These are phyloP conservation scores for Paradoxurus hermaphroditus DNA, from an alignment of 2,113 vertebrate species.

Conservation along the genomic window DNA sequence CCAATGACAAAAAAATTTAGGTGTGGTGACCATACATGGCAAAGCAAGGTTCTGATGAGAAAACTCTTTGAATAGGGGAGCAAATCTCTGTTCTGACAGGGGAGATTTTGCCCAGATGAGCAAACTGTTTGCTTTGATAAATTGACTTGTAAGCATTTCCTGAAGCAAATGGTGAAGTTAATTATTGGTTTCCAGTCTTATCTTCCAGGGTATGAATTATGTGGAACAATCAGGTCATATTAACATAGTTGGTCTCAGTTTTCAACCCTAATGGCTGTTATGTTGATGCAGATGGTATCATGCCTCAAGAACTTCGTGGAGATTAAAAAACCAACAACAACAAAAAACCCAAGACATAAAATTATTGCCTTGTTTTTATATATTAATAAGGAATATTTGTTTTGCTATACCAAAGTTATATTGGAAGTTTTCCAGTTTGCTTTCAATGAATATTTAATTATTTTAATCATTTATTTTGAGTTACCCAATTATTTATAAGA, in stretches of 20 bases:
- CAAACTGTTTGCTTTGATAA: background rate
- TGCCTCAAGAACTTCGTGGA: background rate
- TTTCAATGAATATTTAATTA: background rate
- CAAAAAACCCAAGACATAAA: background rate
- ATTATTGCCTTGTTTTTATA: background rate
- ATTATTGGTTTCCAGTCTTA: background rate
- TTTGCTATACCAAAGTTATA: background rate
- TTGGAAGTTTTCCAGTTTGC: background rate
- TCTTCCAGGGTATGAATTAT: background rate
- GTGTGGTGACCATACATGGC: background rate
- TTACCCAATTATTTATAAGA: background rate
- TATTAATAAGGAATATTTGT: background rate
- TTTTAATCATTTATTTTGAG: background rate
- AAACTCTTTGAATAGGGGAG: background rate
- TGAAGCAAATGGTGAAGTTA: background rate
- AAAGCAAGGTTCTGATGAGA: background rate
- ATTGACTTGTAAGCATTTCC: background rate
- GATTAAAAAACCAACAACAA: background rate
- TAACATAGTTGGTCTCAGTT: background rate
- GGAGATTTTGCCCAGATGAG: background rate
- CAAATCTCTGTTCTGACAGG: background rate
- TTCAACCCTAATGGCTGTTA: background rate
- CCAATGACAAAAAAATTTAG: background rate
- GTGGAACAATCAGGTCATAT: background rate
- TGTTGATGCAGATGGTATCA: background rate